These are phyloP conservation scores for Podiceps cristatus DNA, from an alignment of 2,113 vertebrate genomes.

Conservation along the genomic window DNA sequence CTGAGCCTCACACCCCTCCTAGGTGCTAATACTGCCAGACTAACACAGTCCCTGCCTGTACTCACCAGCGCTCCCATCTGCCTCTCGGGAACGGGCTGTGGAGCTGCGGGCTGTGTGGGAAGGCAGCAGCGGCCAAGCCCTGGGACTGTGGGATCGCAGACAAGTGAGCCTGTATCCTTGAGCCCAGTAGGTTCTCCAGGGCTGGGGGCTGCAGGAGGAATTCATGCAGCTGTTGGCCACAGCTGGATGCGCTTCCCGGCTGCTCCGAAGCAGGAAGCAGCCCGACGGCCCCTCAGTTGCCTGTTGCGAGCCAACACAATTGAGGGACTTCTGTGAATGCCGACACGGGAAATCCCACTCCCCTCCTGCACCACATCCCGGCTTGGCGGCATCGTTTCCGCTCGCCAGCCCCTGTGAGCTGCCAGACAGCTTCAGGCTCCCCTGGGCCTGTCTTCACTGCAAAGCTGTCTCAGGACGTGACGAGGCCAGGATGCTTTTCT, in stretches of 20 bases:
- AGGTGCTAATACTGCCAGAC: not conserved
- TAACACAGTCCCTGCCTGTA: not conserved
- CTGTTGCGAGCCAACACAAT: conserved; percentile 2
- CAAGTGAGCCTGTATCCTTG: conserved; percentile 25
- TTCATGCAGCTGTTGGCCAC: conserved; percentile 61
- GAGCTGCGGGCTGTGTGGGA: conserved; percentile 28
- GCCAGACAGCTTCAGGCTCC: not conserved
- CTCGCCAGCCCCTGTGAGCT: not conserved
- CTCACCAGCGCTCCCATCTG: not conserved
- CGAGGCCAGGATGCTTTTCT: not conserved
- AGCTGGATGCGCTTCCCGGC: conserved; percentile 53
- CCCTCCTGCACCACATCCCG: not conserved
- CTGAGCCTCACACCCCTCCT: not conserved
- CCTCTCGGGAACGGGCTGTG: not conserved
- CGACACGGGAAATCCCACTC: conserved; percentile 30
- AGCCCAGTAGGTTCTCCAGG: not conserved
- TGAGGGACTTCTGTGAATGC: conserved; percentile 5
- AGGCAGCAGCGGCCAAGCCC: not conserved
- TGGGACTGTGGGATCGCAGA: not conserved
- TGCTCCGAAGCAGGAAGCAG: not conserved
- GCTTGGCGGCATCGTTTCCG: not conserved
- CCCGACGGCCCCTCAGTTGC: not conserved
- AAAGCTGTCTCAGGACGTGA: not conserved
- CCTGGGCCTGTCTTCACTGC: not conserved
- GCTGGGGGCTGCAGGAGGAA: conserved; percentile 22